Percentiles rank a stretch among this genome's conserved stretches.
Evolutionary conservation across 1,140 invertebrate genomes (phyloP).

Genomic region (Polypedilum vanderplanki): DNA sequence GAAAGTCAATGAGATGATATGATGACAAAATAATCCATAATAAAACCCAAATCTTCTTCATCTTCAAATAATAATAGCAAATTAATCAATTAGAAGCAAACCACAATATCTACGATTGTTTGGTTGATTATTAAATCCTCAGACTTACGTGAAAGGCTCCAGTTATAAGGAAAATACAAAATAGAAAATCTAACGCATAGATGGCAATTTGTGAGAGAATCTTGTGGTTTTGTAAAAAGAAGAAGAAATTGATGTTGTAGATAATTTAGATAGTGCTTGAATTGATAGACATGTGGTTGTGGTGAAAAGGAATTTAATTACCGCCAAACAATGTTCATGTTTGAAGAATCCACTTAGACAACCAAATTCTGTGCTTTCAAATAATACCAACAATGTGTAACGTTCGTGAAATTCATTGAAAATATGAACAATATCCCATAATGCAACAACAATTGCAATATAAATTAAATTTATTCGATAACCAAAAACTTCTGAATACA

Average conservation of each 20-base stretch:
- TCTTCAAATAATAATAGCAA: not conserved
- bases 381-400: not conserved
- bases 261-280: not conserved
- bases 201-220: not conserved
- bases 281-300: not conserved
- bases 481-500: conserved; percentile 21
- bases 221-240: not conserved
- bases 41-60: not conserved
- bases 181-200: not conserved
- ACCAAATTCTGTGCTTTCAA: not conserved
- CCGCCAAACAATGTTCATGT: not conserved
- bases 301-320: not conserved
- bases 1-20: conserved; percentile 16
- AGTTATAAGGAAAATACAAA: not conserved
- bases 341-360: not conserved
- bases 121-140: not conserved
- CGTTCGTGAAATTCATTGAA: not conserved
- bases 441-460: not conserved
- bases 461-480: conserved; percentile 23
- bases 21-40: not conserved
- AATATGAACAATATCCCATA: not conserved
- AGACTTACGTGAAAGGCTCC: not conserved
- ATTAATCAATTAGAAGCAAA: conserved; percentile 19
- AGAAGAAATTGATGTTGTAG: too few species aligned
- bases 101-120: not conserved